Conservation (phyloP, 2,113 vertebrate species). For the Crocuta crocuta region DNA sequence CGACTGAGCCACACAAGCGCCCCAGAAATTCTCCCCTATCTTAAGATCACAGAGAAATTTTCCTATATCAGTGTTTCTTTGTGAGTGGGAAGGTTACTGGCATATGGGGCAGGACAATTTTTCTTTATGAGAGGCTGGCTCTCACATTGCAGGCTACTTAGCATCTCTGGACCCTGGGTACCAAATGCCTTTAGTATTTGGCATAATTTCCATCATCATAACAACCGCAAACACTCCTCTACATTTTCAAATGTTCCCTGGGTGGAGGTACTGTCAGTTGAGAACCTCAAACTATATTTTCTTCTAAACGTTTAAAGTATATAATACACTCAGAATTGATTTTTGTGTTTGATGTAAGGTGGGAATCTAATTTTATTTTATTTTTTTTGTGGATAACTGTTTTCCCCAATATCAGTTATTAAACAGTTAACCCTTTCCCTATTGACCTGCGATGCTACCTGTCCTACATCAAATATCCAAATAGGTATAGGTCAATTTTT, state of each 20-base stretch:
- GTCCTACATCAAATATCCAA: slow-evolving; percentile 36
- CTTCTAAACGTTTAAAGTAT: slow-evolving; percentile 13
- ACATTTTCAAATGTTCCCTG: slow-evolving; percentile 15
- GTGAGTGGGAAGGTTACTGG: neutral
- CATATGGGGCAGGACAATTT: neutral
- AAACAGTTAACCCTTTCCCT: neutral
- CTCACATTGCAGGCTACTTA: neutral
- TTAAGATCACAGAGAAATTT: slow-evolving; percentile 26
- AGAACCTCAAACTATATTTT: slow-evolving; percentile 37
- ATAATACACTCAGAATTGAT: slow-evolving; percentile 15
- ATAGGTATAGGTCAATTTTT: neutral
- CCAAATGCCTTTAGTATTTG: neutral
- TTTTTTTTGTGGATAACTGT: slow-evolving; percentile 40
- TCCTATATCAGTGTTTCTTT: neutral
- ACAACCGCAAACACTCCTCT: neutral
- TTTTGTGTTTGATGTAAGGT: slow-evolving; percentile 28
- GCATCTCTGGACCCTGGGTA: neutral
- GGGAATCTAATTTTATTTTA: slow-evolving; percentile 42
- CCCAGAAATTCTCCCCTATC: neutral
- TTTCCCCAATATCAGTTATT: neutral
- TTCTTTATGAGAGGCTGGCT: neutral
- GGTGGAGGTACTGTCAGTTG: neutral
- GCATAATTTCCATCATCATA: neutral
- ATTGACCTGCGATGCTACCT: slow-evolving; percentile 13
- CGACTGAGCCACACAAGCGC: no score